These are phyloP conservation scores for Metopolophium dirhodum DNA, from an alignment of 1,140 invertebrate species.

Conservation along the genomic window DNA sequence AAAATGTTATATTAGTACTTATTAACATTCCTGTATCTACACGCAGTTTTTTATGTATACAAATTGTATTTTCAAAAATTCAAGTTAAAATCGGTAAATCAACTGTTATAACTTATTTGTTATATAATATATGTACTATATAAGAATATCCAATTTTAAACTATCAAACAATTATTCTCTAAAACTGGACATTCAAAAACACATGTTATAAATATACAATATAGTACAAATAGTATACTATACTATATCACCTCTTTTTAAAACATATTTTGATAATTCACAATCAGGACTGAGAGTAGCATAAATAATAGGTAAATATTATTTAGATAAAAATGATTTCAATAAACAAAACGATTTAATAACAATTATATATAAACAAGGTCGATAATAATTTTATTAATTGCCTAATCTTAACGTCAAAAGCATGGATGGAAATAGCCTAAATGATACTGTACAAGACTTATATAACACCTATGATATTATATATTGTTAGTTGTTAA, in stretches of 20 bases:
- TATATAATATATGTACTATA: not conserved
- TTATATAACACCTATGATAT: not conserved
- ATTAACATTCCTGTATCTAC: not conserved
- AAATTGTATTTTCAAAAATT: not conserved
- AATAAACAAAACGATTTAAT: slow-evolving; percentile 3
- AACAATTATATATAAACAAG: slow-evolving; percentile 13
- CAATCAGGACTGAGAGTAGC: not conserved
- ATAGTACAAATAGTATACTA: not conserved
- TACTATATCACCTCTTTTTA: not conserved
- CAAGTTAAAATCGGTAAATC: not conserved
- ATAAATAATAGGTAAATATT: not conserved
- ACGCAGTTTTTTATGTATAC: not conserved
- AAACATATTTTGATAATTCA: not conserved
- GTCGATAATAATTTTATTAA: slow-evolving; percentile 14
- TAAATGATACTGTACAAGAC: not conserved
- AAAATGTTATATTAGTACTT: not conserved
- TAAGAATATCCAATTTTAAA: not conserved
- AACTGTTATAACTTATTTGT: not conserved
- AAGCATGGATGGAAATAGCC: not conserved
- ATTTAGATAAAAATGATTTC: not conserved
- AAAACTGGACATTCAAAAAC: not conserved
- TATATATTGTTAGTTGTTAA: not conserved
- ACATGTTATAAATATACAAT: not conserved
- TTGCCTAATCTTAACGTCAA: not conserved
- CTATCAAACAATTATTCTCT: not conserved